Base-by-base conservation (phyloP, 2,113 vertebrate species). In the Atlantisia rogersi region DNA sequence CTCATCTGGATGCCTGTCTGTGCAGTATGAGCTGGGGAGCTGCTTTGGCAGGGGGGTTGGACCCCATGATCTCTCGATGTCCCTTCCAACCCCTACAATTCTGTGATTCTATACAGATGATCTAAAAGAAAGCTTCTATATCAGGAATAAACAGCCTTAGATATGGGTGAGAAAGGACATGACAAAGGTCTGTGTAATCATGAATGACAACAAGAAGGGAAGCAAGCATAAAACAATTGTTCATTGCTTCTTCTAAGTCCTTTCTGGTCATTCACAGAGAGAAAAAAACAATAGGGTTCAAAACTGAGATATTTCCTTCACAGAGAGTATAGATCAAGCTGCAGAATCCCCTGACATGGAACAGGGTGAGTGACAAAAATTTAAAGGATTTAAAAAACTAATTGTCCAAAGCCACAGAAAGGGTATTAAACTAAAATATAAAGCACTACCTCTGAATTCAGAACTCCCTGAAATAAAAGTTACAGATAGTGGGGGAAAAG, bases 401-500 rank as follows among this genome's bases (percentile, higher is more conserved):
- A 8, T 31, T 80, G 40, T 58, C 40, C 26, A 64, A 77, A 73
- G 40, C 24, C 80, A 70, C 12, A 39, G 2, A 60, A 64, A 8
- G 24, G 55, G 67, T 73, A 32, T 16, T 92, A 31, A 90, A 42
- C 32, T 65, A 58, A 77, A 91, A 77, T 12, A 88, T 8, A 40
- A 90, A 69, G 15, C 29, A 31, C 14, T 53, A 18, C 32, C 14
- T 77, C 16, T 83, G 32, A 69, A 69, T 2, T 60, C 28, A 69
- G 53, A 11, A 35, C 2, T 65, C 59, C 21, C 22, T 77, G 63
- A 83, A 86, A 83, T 11, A 60, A 58, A 86, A 60, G 10, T 39
- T 48, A 80, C 0, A 7, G 32, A 42, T 24, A 11, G 28, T 0
- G 0, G 9, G 13, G 26, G 22, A 67, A 79, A 46, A 50, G 28